Evolutionary conservation across 1,140 invertebrate genomes (phyloP), one percentile per base, ranked within the genome.

Genomic region (Formica exsecta): DNA sequence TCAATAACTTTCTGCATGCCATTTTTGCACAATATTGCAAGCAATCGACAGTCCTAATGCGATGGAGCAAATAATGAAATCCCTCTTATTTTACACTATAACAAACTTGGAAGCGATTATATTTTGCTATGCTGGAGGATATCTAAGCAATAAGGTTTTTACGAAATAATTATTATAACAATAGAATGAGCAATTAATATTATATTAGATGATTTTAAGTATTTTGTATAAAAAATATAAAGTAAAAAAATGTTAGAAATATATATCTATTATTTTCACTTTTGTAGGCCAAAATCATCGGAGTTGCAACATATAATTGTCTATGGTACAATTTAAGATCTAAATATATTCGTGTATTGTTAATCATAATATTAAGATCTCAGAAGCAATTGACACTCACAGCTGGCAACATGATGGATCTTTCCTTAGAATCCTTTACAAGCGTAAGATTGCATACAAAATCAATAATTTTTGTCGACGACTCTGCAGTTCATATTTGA

Each of bases 41-140:
- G 57, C 77, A 29, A 11, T 87, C 19, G 44, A 19, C 2, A 71
- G 2, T n/a, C 51, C n/a, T 0, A 32, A 87, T 51, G 65, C 13
- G 16, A 1, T 9, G 19, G 38, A 25, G 11, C 1, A 41, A 48
- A n/a, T 88, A 66, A 0, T 65, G 0, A 88, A 29, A 61, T 51
- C 11, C 2, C 29, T 87, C 48, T 54, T 86, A 3, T 88, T 68
- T 36, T 88, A 61, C 7, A 2, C 29, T 9, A 22, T 68, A 32
- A 25, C 87, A 19, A 87, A 87, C 29, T 38, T 89, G 7, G 77
- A 87, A 54, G 87, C 87, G 13, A 77, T 86, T 57, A 83, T 79
- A 41, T 79, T 89, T 29, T 90, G 87, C 54, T 90, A 57, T 16
- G 79, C 73, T 7, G 88, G 87, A 19, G 87, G 89, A 87, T 84